phyloP scores from a whole-genome alignment of 2,113 vertebrate genomes.

The Opisthocomus hoazin region DNA sequence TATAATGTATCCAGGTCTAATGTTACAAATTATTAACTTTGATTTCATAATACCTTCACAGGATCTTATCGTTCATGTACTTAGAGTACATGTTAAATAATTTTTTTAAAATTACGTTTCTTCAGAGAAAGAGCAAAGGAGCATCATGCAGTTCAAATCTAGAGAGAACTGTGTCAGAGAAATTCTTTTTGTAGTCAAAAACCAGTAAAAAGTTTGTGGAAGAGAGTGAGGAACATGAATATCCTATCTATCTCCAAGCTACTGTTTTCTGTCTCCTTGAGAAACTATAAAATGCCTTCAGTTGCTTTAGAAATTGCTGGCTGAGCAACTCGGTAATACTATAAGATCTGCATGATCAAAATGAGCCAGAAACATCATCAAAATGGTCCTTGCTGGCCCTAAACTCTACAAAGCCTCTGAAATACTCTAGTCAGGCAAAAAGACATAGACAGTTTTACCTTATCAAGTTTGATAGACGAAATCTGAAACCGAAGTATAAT shows the following conservation, averaged over 20 bases:
- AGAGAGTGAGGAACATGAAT: neutral
- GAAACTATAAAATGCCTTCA: neutral
- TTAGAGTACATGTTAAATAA: neutral
- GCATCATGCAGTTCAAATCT: neutral
- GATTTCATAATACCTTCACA: neutral
- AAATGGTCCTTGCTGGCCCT: neutral
- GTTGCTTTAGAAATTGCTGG: neutral
- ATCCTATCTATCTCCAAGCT: neutral
- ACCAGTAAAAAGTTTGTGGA: neutral
- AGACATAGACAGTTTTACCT: conserved; percentile 66
- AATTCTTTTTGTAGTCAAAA: neutral
- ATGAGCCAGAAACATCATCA: neutral
- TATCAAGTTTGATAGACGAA: conserved; percentile 80
- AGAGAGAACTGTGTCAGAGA: neutral
- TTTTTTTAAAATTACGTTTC: neutral
- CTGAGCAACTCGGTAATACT: neutral
- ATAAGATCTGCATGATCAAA: neutral
- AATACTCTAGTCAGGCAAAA: neutral
- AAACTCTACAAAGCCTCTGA: neutral
- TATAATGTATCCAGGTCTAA: neutral
- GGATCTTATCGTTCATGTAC: neutral
- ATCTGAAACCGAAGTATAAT: conserved; percentile 94
- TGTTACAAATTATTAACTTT: neutral
- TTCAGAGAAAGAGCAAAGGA: neutral
- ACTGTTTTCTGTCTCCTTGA: neutral